Conservation (phyloP, 1,140 invertebrate genomes). For the Rhagoletis zephyria region DNA sequence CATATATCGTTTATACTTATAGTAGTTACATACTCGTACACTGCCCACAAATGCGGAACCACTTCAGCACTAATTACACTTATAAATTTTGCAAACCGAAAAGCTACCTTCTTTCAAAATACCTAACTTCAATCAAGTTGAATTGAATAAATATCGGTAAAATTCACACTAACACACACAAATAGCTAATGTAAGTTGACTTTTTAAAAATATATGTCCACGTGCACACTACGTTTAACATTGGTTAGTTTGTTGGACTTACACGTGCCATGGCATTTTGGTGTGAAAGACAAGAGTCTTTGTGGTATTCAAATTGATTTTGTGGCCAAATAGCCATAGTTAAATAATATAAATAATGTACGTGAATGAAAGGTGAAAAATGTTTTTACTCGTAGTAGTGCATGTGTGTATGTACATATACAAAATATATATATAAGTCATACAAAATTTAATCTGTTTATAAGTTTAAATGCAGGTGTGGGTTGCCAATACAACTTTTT, state of each 20-base stretch:
- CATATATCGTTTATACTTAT: no score
- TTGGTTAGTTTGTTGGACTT: neutral
- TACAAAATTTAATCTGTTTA: no score
- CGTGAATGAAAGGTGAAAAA: neutral
- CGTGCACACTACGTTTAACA: neutral
- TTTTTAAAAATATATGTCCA: neutral
- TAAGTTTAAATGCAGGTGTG: no score
- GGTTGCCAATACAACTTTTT: no score
- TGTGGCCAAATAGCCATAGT: slow-evolving; percentile 19
- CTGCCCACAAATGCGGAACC: slow-evolving; percentile 14
- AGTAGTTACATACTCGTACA: no score
- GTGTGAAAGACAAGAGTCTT: slow-evolving; percentile 10
- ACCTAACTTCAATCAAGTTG: neutral
- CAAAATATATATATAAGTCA: neutral
- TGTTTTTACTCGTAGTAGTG: neutral
- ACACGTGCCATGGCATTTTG: neutral
- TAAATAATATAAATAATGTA: slow-evolving; percentile 9
- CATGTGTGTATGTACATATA: neutral
- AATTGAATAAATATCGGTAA: slow-evolving; percentile 24
- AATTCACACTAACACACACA: neutral
- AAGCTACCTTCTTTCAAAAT: neutral
- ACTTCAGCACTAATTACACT: slow-evolving; percentile 42
- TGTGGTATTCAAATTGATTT: slow-evolving; percentile 47
- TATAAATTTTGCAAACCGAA: slow-evolving; percentile 17
- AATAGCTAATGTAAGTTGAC: neutral